Conservation (phyloP, 2,113 vertebrate genomes). For the Spilogale gracilis region DNA sequence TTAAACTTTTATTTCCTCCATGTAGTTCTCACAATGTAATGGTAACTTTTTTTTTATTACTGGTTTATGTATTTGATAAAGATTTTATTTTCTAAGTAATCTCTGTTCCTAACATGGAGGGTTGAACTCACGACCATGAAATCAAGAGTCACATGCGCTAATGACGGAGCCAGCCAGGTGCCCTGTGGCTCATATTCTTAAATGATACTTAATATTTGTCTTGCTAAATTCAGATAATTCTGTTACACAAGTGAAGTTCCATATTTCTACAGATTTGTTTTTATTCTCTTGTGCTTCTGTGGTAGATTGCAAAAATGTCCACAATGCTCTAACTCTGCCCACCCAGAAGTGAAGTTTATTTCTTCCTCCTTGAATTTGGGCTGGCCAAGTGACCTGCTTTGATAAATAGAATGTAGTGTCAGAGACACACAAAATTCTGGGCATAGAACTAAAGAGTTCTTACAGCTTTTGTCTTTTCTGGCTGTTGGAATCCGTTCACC, state of each 20-base stretch:
- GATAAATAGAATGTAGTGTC: background rate
- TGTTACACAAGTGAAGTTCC: background rate
- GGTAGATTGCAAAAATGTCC: background rate
- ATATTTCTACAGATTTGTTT: background rate
- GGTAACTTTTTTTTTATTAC: background rate
- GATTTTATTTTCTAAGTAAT: background rate
- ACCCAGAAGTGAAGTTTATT: background rate
- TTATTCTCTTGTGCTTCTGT: background rate
- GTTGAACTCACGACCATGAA: background rate
- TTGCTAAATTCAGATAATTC: conserved; percentile 11
- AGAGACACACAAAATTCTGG: background rate
- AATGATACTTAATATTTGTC: background rate
- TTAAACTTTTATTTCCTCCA: background rate
- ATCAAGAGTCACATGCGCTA: background rate
- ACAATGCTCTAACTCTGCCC: background rate
- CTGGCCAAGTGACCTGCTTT: background rate
- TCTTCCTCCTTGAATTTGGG: background rate
- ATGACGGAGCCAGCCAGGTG: background rate
- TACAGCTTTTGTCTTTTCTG: background rate
- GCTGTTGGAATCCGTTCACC: background rate
- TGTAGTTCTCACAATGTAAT: background rate
- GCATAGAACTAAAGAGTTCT: background rate
- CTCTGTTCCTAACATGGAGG: background rate
- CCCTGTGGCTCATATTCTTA: background rate
- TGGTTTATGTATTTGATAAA: background rate